These are phyloP conservation scores for Alloplasta piceator DNA, from an alignment of 2,888 invertebrate species.

Conservation along the genomic window DNA sequence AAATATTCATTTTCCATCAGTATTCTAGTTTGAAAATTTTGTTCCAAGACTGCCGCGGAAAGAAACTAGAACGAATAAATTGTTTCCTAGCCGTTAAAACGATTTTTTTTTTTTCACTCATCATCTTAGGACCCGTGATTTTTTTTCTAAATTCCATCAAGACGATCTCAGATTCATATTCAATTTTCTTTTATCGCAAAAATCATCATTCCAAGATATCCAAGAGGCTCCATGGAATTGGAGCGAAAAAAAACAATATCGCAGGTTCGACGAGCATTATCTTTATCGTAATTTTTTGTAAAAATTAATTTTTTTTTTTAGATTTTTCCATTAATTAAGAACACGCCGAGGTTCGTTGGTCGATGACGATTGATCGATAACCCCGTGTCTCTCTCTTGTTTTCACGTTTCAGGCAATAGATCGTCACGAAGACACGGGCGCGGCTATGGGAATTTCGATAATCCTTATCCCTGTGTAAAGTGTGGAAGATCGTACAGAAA, in stretches of 20 bases:
- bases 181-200: not conserved
- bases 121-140: not conserved
- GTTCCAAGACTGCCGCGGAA: conserved; percentile 25
- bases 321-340: conserved; percentile 1
- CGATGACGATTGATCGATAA: conserved; percentile 60
- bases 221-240: conserved; percentile 48
- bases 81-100: conserved; percentile 36
- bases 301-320: conserved; percentile 9
- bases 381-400: conserved; percentile 63
- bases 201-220: conserved; percentile 52
- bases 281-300: not conserved
- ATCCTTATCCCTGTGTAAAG: conserved; percentile 75
- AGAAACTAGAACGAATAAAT: conserved; percentile 42
- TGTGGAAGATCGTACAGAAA: conserved; percentile 81
- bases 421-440: conserved; percentile 56
- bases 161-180: not conserved
- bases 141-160: conserved; percentile 7
- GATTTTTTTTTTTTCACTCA: conserved; percentile 35
- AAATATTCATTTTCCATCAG: conserved; percentile 19
- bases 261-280: conserved; percentile 10
- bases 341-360: conserved; percentile 32
- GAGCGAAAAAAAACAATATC: conserved; percentile 28
- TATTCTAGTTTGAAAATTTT: conserved; percentile 39
- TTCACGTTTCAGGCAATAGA: conserved; percentile 71
- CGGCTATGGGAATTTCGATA: conserved; percentile 58